Evolutionary conservation across 2,888 invertebrate species (phyloP), one percentile per base, ranked within the genome.

Genomic region (Melinaea marsaeus): DNA sequence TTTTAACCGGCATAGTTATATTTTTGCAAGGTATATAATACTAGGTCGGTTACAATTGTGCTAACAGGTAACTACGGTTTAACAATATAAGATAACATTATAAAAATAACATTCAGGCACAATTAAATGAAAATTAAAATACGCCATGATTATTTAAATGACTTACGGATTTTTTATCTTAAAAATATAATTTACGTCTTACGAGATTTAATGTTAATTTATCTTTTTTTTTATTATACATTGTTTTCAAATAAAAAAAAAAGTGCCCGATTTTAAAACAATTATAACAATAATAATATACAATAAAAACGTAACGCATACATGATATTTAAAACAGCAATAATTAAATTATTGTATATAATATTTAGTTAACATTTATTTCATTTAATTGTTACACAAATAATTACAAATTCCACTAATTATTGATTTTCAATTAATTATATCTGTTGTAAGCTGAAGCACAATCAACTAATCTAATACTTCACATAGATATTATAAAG

Each of bases 1-100:
- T 3, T 51, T 48, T 32, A 51, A 51, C 51, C 51, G 51, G 32
- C 51, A 51, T 7, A 32, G 48, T 48, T n/a, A 48, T 48, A 32
- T 51, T 32, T 7, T 32, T 51, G 11, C 32, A 7, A 9, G 2
- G 32, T 32, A 5, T 7, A 7, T 32, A 51, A 32, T 3, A 51
- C 6, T 32, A 32, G 32, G 9, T n/a, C 22, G 1, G 32, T 11
- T 32, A 32, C 11, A 51, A 51, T 51, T 32, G 22, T 51, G 32
- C 51, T 32, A 51, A 32, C 32, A 13, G 48, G 51, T 51, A 51
- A 51, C 51, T 51, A 32, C 3, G 51, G 7, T 9, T 51, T 32
- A 3, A 3, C 22, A 51, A 51, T 32, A 7, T 4, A 51, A 48
- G 13, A 22, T 22, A 22, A 6, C 13, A 13, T 48, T 48, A 13